Evolutionary conservation across 2,888 invertebrate species (phyloP).

Genomic region (Standfussiana lucernea): DNA sequence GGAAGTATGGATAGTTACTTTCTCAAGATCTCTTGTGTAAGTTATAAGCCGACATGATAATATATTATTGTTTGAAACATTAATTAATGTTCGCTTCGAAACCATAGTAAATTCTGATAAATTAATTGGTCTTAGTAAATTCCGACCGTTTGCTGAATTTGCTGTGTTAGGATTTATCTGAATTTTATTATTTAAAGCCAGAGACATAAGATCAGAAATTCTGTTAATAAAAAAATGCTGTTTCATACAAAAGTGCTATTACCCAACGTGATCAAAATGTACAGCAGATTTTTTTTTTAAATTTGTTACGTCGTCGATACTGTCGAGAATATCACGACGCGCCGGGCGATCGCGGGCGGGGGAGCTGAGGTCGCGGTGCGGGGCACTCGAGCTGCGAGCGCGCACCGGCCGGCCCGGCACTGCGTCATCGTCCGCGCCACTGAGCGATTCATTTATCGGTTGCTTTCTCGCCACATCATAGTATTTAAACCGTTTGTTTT

Average conservation of each 20-base stretch:
- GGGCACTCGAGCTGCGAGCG: too few relatives aligned
- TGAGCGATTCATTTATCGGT: too few relatives aligned
- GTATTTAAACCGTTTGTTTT: too few relatives aligned
- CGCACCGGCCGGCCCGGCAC: too few relatives aligned
- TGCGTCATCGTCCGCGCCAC: too few relatives aligned
- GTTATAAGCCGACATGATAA: not conserved
- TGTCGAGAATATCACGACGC: too few relatives aligned
- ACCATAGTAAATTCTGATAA: not conserved
- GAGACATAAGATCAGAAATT: not conserved
- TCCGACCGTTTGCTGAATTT: not conserved
- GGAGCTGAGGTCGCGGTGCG: too few relatives aligned
- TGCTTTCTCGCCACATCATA: too few relatives aligned
- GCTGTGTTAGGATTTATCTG: not conserved
- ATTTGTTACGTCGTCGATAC: too few relatives aligned
- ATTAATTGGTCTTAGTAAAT: not conserved
- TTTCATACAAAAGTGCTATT: not conserved
- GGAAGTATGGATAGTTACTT: not conserved
- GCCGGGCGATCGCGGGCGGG: too few relatives aligned
- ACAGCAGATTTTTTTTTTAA: too few relatives aligned
- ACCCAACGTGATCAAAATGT: not conserved
- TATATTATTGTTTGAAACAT: conserved; percentile 3
- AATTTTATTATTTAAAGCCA: not conserved
- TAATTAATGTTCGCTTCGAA: not conserved
- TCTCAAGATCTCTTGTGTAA: not conserved
- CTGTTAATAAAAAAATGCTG: not conserved